Evolutionary conservation across 1,140 invertebrate species (phyloP).

Genomic region (Habropoda laboriosa): DNA sequence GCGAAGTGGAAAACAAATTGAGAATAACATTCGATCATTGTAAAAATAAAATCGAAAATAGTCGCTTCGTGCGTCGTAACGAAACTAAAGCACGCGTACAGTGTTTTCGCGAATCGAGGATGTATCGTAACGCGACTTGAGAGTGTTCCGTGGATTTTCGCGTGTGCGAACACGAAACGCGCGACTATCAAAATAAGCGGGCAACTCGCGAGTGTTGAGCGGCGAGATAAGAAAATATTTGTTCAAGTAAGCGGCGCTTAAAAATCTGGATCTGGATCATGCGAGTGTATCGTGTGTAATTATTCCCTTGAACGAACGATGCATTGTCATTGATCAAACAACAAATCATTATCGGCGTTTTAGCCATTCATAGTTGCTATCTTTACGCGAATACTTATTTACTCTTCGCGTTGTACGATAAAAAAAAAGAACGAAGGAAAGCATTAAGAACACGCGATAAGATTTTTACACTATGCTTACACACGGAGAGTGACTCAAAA

Average conservation of each 20-base stretch:
- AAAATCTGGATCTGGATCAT: background rate
- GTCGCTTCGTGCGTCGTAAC: too few relatives aligned
- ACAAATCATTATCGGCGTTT: background rate
- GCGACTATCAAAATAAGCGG: background rate
- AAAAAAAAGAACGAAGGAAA: too few relatives aligned
- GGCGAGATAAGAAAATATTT: slow-evolving; percentile 16
- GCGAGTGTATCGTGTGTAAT: background rate
- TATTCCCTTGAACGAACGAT: background rate
- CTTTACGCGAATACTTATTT: too few relatives aligned
- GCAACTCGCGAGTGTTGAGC: background rate
- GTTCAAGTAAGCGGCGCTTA: background rate
- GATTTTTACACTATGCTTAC: too few relatives aligned
- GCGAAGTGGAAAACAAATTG: background rate
- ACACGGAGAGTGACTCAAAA: too few relatives aligned
- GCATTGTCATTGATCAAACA: background rate
- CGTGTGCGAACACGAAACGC: too few relatives aligned
- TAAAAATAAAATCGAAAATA: too few relatives aligned
- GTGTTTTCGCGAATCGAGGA: background rate
- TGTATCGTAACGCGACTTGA: background rate
- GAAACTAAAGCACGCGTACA: too few relatives aligned
- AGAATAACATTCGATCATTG: background rate
- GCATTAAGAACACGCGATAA: too few relatives aligned
- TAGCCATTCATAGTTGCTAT: background rate
- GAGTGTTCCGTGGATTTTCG: background rate
- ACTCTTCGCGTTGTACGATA: too few relatives aligned